Conservation (phyloP, 2,888 invertebrate species). For the Eumerus sabulonum region DNA sequence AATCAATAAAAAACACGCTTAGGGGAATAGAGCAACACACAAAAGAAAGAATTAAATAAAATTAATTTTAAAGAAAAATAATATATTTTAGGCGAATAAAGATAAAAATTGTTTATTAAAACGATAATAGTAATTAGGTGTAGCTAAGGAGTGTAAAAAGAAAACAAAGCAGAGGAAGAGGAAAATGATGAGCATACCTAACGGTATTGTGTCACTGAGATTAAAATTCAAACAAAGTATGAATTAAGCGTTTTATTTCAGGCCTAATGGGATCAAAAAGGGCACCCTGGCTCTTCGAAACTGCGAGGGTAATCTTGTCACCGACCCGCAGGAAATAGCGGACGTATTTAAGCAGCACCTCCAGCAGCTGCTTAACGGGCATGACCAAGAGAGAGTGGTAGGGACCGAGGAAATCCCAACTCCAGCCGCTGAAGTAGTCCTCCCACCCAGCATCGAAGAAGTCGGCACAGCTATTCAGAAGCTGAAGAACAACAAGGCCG, state of each 20-base stretch:
- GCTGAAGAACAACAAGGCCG: too few species aligned
- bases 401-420: too few species aligned
- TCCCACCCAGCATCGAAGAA: too few species aligned
- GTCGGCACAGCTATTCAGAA: too few species aligned
- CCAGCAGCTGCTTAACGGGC: too few species aligned
- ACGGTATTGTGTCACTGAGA: conserved; percentile 38
- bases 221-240: conserved; percentile 20
- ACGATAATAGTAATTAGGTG: conserved; percentile 42
- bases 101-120: conserved; percentile 29
- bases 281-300: too few species aligned
- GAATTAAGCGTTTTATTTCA: not conserved
- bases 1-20: conserved; percentile 49
- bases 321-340: too few species aligned
- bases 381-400: too few species aligned
- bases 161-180: conserved; percentile 15
- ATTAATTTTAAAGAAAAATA: conserved; percentile 39
- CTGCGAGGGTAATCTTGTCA: too few species aligned
- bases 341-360: too few species aligned
- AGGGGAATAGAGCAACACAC: conserved; percentile 40
- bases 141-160: conserved; percentile 55
- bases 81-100: conserved; percentile 35
- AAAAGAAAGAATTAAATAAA: conserved; percentile 25
- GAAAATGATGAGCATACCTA: conserved; percentile 13
- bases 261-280: not conserved
- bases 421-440: too few species aligned